Evolutionary conservation across 2,113 vertebrate species (phyloP).

Genomic region (Sciurus niger): DNA sequence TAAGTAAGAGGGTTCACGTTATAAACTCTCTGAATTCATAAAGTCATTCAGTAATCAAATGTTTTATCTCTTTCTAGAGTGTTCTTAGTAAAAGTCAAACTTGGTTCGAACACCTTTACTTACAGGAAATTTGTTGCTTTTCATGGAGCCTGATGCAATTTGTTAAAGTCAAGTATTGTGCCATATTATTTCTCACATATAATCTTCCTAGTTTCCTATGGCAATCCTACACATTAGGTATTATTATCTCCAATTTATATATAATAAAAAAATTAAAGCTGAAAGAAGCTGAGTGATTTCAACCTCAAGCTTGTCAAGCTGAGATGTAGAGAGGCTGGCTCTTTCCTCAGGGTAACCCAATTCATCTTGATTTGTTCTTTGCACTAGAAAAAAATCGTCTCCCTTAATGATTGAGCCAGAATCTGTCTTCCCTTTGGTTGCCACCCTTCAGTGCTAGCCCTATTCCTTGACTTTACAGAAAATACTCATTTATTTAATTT

Average conservation of each 20-base stretch:
- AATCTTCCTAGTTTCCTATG: not conserved
- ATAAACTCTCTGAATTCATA: slow-evolving; percentile 36
- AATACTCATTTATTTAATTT: not conserved
- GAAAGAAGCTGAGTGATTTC: not conserved
- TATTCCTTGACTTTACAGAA: slow-evolving; percentile 20
- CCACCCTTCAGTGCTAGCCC: not conserved
- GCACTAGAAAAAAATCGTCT: not conserved
- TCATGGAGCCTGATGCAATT: not conserved
- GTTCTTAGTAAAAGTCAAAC: slow-evolving; percentile 11
- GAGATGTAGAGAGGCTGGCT: not conserved
- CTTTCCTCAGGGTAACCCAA: not conserved
- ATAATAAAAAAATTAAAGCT: not conserved
- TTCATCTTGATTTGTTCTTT: not conserved
- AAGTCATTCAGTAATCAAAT: not conserved
- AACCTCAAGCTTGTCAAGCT: not conserved
- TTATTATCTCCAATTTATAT: not conserved
- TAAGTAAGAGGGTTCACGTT: slow-evolving; percentile 26
- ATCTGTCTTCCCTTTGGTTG: not conserved
- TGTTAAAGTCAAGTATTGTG: not conserved
- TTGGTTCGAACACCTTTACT: slow-evolving; percentile 30
- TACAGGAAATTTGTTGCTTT: slow-evolving; percentile 14
- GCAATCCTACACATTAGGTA: not conserved
- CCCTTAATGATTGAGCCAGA: not conserved
- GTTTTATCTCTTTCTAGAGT: slow-evolving; percentile 38
- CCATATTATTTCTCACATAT: not conserved